Evolutionary conservation across 2,113 vertebrate genomes (phyloP).

Genomic region (Lagopus muta): DNA sequence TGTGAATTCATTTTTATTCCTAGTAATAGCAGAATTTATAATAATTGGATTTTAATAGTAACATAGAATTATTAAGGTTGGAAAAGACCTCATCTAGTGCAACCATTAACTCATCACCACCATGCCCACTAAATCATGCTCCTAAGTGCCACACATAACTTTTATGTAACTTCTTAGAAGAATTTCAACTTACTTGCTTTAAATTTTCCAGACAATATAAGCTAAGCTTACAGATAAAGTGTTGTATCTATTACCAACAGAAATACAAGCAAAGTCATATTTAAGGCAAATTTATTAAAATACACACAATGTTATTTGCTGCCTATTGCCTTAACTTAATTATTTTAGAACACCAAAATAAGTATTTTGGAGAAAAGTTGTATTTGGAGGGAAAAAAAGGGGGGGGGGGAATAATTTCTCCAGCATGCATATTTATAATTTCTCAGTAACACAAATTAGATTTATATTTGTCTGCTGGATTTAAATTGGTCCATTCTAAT

Average conservation of each 20-base stretch:
- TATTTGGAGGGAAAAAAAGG: neutral
- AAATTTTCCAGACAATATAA: slow-evolving; percentile 29
- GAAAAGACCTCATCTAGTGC: too few relatives aligned
- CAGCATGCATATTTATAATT: neutral
- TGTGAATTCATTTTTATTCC: slow-evolving; percentile 8
- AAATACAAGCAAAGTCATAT: slow-evolving; percentile 18
- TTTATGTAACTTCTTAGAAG: neutral
- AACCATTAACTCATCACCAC: too few relatives aligned
- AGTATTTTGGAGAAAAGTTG: neutral
- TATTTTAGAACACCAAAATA: neutral
- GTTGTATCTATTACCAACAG: neutral
- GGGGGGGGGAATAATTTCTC: neutral
- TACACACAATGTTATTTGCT: neutral
- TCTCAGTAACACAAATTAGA: neutral
- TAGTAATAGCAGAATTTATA: slow-evolving; percentile 5
- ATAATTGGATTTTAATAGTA: neutral
- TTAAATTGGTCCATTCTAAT: neutral
- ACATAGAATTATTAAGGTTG: too few relatives aligned
- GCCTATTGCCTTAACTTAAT: neutral
- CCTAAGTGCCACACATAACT: too few relatives aligned
- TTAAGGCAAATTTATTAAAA: neutral
- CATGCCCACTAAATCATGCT: too few relatives aligned
- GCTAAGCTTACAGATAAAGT: neutral
- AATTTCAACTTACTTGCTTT: slow-evolving; percentile 13
- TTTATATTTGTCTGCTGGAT: neutral